Evolutionary conservation across 1,140 invertebrate genomes (phyloP).

Genomic region (Drosophila willistoni): DNA sequence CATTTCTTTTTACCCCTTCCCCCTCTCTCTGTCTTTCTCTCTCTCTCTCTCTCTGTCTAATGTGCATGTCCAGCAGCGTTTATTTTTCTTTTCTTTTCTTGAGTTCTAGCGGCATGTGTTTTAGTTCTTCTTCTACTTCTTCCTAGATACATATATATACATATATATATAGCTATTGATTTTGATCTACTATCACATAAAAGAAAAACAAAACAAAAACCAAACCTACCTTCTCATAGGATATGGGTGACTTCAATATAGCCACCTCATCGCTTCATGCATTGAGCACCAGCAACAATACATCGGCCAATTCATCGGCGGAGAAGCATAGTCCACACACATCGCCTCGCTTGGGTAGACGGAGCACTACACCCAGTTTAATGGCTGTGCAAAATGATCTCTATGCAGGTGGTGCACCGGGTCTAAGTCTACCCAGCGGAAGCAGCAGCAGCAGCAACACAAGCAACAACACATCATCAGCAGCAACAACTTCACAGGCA

Average conservation of each 20-base stretch:
- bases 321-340: conserved; percentile 83
- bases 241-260: conserved; percentile 86
- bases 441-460: conserved; percentile 20
- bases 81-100: conserved; percentile 23
- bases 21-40: not conserved
- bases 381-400: conserved; percentile 82
- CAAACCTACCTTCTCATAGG: conserved; percentile 71
- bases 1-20: not conserved
- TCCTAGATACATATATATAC: not conserved
- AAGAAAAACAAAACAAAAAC: not conserved
- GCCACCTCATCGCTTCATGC: conserved; percentile 86
- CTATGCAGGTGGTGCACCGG: conserved; percentile 66
- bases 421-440: conserved; percentile 55
- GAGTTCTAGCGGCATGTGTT: conserved; percentile 36
- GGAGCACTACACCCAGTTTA: conserved; percentile 79
- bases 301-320: conserved; percentile 43
- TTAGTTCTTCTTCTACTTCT: not conserved
- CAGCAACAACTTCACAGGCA: conserved; percentile 8
- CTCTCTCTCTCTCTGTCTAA: not conserved
- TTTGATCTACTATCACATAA: not conserved
- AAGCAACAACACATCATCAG: conserved; percentile 4
- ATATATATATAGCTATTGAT: not conserved
- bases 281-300: conserved; percentile 79
- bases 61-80: conserved; percentile 19
- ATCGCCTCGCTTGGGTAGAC: conserved; percentile 73